These are phyloP conservation scores for Pituophis catenifer DNA, from an alignment of 2,113 vertebrate species.

Conservation along the genomic window DNA sequence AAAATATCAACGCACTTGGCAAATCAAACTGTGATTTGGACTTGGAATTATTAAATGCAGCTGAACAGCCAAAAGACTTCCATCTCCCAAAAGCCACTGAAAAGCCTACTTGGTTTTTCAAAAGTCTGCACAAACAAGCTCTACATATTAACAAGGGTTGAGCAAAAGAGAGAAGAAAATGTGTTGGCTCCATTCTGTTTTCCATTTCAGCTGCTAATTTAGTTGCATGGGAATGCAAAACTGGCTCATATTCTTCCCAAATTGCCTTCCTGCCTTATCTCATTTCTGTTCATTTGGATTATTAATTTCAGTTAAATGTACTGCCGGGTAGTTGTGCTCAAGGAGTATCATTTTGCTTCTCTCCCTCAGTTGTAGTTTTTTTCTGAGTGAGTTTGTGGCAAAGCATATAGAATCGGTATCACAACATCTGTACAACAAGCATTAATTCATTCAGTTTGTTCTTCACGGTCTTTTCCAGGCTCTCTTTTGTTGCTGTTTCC, in stretches of 20 bases:
- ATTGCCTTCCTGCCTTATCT: constrained; percentile 24
- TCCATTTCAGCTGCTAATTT: background rate
- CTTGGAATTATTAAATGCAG: background rate
- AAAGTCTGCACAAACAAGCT: background rate
- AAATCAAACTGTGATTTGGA: background rate
- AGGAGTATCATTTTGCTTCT: constrained; percentile 12
- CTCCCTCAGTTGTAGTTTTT: constrained; percentile 24
- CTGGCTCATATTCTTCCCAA: constrained; percentile 38
- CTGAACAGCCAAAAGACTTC: background rate
- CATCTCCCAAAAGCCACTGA: background rate
- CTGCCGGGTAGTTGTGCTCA: background rate
- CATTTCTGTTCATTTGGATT: background rate
- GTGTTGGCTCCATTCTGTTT: constrained; percentile 14
- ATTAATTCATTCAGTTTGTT: background rate
- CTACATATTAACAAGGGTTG: constrained; percentile 24
- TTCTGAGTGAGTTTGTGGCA: constrained; percentile 43
- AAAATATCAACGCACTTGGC: background rate
- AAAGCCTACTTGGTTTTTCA: background rate
- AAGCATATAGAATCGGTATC: constrained; percentile 11
- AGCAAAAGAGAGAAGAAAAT: constrained; percentile 6
- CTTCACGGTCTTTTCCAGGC: constrained; percentile 15
- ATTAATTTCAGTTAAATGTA: background rate
- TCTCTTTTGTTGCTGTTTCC: constrained; percentile 32
- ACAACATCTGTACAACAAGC: constrained; percentile 54
- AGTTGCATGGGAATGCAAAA: constrained; percentile 6